Conservation (phyloP, 64 coral and sea anemone species). For the Hydrozoanthus tunicans region DNA sequence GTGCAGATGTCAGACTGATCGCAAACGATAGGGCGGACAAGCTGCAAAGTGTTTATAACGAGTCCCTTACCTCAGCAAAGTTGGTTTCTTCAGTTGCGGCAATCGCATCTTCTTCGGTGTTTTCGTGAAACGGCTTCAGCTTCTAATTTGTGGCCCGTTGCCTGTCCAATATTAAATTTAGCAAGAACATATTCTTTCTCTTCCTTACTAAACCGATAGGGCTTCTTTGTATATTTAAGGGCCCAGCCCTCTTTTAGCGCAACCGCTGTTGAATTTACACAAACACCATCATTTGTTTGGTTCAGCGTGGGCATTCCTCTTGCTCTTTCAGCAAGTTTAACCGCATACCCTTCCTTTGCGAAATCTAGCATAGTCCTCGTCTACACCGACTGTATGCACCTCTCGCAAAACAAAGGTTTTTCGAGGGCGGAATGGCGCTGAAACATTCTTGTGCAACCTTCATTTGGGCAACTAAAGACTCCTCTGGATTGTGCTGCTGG, state of each 20-base stretch:
- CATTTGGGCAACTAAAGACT: not conserved
- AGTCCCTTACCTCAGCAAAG: conserved; percentile 9
- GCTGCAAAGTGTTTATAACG: conserved; percentile 18
- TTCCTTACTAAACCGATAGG: conserved; percentile 4
- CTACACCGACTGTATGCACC: not conserved
- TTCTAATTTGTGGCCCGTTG: not conserved
- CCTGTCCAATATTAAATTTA: conserved; percentile 15
- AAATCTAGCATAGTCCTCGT: not conserved
- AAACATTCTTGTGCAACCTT: conserved; percentile 5
- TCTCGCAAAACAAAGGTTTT: not conserved
- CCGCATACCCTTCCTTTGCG: not conserved
- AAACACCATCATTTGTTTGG: not conserved
- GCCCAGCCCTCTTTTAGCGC: conserved; percentile 2
- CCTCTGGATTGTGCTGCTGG: not conserved
- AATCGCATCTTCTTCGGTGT: not conserved
- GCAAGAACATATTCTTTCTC: not conserved
- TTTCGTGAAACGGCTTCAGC: not conserved
- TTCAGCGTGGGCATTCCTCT: not conserved
- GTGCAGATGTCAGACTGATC: conserved; percentile 1
- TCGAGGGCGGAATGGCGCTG: conserved; percentile 2
- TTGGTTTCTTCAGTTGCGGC: conserved; percentile 22
- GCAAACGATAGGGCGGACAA: conserved; percentile 15
- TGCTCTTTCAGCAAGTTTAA: not conserved
- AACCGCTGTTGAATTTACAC: not conserved
- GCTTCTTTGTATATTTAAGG: not conserved